Base-by-base conservation (phyloP, 1,140 invertebrate genomes). In the Formica exsecta region DNA sequence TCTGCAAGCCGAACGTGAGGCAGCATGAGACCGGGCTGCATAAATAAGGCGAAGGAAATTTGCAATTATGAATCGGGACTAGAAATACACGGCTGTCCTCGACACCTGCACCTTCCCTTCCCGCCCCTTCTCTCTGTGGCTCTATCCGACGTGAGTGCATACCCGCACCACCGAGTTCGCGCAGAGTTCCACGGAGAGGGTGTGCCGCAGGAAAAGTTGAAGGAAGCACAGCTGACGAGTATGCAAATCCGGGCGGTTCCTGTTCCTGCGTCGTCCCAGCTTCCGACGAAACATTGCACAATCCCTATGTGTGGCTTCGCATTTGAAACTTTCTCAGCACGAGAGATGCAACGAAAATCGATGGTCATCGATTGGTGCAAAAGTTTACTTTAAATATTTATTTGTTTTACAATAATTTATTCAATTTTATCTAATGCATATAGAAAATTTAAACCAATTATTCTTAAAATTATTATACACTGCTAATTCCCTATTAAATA, bases 211-310 rank as follows among this genome's bases (percentile, higher is more conserved):
- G 94, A 95, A 95, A 95, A 95, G 94, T 95, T 95, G 94, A 95
- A 95, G 94, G 94, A 95, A 95, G 93, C 94, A 94, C 94, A 95
- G 94, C 94, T 95, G 95, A 95, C 94, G 94, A 95, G 93, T 95
- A 95, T 95, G 95, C 94, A 95, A 95, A 95, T 95, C 92, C 93
- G 86, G 87, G 91, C 81, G 88, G 91, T 89, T 88, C 66, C 68
- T 86, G 62, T 76, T 86, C 80, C 74, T 48, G 36, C 70, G 75
- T 65, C 62, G 75, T 65, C 62, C 77, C 87, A 61, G 87, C 87
- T 90, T 91, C 29, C 79, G 74, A 80, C 87, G 91, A 92, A 92
- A 93, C 90, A 93, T 90, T 92, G 92, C 92, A 83, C 79, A 92
- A 92, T 92, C 85, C 91, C 91, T 91, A 87, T 91, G 88, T 91